Base-by-base conservation (phyloP, 2,888 invertebrate species). In the Choristoneura rosaceana region DNA sequence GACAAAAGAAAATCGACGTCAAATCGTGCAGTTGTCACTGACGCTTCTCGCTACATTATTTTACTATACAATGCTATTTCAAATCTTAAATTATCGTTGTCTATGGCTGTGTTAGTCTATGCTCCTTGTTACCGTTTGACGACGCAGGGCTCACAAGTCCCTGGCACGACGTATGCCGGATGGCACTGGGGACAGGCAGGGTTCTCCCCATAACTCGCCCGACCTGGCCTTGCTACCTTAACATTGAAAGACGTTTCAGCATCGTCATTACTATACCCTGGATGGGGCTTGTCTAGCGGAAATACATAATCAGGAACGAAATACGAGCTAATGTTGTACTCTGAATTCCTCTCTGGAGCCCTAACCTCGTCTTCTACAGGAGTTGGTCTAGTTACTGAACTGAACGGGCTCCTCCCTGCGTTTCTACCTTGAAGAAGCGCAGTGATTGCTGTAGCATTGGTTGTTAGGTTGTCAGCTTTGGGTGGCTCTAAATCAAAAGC, bases 71-170 rank as follows among this genome's bases (percentile, higher is more conserved):
- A 10, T 8, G 61, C 61, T 61, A 61, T 62, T 43, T 10, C 7
- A 69, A 50, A n/a, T n/a, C 61, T 61, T 66, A 66, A 34, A 43
- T 41, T 62, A 61, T 1, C 7, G 65, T 69, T 60, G 38, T 70
- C 58, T 70, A 71, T 71, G 71, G 71, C 71, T 43, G 41, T 25
- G 45, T 43, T 45, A 45, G 25, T 62, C 33, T 43, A 3, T n/a
- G 59, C n/a, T 38, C 45, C 64, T 59, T 12, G 82, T 89, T 94
- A 94, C 87, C 94, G 93, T 71, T 90, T 90, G 34, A 95, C 94
- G 62, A 96, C 93, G 78, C 96, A 96, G 3, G 96, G 96, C 79
- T 95, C 95, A 79, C 96, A 96, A 14, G 95, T 94, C n/a, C 95
- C 95, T 0, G 95, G 95, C 64, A 89, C 88, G 15, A 96, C 84